Base-by-base conservation (phyloP, 2,797 vertebrate genomes). In the Amazona ochrocephala region DNA sequence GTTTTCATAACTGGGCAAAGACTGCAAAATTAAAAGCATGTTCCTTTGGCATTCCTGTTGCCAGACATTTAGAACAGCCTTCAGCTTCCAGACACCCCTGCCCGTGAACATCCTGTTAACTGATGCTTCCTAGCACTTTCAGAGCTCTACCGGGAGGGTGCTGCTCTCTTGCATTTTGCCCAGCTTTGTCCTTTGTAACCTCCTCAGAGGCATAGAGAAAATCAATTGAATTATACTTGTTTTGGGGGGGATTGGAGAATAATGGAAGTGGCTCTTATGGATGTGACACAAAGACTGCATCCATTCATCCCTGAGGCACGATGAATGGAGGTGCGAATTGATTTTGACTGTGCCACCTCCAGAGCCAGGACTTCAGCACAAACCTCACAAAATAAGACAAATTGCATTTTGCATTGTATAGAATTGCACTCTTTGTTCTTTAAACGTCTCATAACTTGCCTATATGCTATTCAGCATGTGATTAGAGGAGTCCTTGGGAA, bases 341-440 rank as follows among this genome's bases (percentile, higher is more conserved):
- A 91, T 91, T 97, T 94, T 97, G 97, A 98, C 96, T 97, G 75
- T 2, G 15, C 72, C 96, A 97, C 92, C 85, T 95, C 79, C 3
- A 94, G 84, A 95, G 95, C 83, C 84, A 88, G 37, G 47, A 90
- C 95, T 95, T 89, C 82, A 23, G 71, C 94, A 82, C 87, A 90
- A 94, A 68, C 97, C 91, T 92, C 88, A 88, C 89, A 97, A 98
- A 98, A 95, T 93, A 96, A 98, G 97, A 97, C 96, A 98, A 98
- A 98, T 98, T 95, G 87, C 16, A 5, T 94, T 94, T 80, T 91
- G 88, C 64, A 42, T 82, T 66, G 85, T 74, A 47, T 17, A 89
- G 94, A 96, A 97, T 97, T 91, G 94, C 90, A 89, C 85, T 96
- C 92, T 98, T 97, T 98, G 92, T 97, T 90, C 84, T 84, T 90